Percentiles rank a stretch among this genome's conserved stretches.
phyloP scores from a whole-genome alignment of 2,797 vertebrate genomes.

The Coccyzus lansbergi region DNA sequence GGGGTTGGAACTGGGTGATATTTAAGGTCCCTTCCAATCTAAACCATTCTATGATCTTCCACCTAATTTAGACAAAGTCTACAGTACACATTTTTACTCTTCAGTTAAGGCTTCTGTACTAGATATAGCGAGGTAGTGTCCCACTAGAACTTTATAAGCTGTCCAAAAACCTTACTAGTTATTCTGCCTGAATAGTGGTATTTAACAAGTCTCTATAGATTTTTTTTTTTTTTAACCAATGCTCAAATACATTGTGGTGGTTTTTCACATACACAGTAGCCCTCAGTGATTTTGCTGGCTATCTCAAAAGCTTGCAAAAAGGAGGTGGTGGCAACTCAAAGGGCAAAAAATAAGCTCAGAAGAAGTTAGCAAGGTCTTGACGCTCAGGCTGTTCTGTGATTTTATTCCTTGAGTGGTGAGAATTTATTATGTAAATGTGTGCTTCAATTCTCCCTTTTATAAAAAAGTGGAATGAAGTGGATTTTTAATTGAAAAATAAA shows the following conservation, averaged over 20 bases:
- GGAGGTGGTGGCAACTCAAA: background rate
- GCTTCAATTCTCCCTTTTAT: background rate
- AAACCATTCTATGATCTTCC: background rate
- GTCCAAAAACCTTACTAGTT: background rate
- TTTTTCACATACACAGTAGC: background rate
- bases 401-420: background rate
- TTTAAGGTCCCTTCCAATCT: too few species aligned
- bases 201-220: background rate
- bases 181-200: background rate
- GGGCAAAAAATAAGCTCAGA: background rate
- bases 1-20: too few species aligned
- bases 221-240: background rate
- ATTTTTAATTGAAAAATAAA: background rate
- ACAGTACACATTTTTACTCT: background rate
- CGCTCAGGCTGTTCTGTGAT: conserved; percentile 2
- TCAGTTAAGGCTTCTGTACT: background rate
- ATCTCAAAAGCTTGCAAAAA: background rate
- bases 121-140: background rate
- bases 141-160: background rate
- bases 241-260: background rate
- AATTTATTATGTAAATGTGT: conserved; percentile 6
- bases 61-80: background rate
- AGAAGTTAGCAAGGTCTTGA: conserved; percentile 15
- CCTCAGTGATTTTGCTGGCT: background rate
- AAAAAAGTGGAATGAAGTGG: background rate